Percentiles rank a stretch among this genome's conserved stretches.
phyloP scores from a whole-genome alignment of 92 coral and sea anemone genomes.

The Ricordea florida region DNA sequence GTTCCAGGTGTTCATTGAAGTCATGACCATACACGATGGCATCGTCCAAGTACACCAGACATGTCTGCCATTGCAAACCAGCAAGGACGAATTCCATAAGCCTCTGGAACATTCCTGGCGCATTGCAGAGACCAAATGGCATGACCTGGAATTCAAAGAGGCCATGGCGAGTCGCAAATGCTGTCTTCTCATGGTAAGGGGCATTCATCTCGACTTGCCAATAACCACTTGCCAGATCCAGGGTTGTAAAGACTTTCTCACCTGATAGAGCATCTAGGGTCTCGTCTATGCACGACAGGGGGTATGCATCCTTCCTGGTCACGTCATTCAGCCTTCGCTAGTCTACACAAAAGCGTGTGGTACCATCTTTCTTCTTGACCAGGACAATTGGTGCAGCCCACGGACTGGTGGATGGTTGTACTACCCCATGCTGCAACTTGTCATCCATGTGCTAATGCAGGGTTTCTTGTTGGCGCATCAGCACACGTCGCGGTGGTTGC shows the following conservation, averaged over 20 bases:
- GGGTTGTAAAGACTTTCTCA: background rate
- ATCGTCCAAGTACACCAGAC: constrained; percentile 51
- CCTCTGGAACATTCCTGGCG: constrained; percentile 63
- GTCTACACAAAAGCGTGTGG: background rate
- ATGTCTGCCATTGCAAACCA: constrained; percentile 9
- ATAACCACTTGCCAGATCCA: too few relatives aligned
- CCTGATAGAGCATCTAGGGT: background rate
- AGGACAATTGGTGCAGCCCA: background rate
- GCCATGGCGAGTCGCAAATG: constrained; percentile 54
- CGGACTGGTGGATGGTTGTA: background rate
- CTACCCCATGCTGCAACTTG: background rate
- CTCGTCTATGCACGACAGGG: background rate
- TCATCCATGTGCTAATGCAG: background rate
- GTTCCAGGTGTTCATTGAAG: constrained; percentile 11
- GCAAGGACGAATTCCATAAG: constrained; percentile 28
- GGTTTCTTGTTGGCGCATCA: constrained; percentile 1
- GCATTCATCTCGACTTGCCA: constrained; percentile 35
- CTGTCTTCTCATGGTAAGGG: constrained; percentile 34
- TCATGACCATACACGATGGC: constrained; percentile 4
- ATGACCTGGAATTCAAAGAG: constrained; percentile 38
- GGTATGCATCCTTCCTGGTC: background rate
- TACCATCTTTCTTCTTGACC: background rate
- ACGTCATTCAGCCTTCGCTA: background rate
- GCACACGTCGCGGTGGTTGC: constrained; percentile 2
- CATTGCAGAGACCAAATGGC: constrained; percentile 54